Conservation (phyloP, 2,113 vertebrate species). For the Vidua macroura region DNA sequence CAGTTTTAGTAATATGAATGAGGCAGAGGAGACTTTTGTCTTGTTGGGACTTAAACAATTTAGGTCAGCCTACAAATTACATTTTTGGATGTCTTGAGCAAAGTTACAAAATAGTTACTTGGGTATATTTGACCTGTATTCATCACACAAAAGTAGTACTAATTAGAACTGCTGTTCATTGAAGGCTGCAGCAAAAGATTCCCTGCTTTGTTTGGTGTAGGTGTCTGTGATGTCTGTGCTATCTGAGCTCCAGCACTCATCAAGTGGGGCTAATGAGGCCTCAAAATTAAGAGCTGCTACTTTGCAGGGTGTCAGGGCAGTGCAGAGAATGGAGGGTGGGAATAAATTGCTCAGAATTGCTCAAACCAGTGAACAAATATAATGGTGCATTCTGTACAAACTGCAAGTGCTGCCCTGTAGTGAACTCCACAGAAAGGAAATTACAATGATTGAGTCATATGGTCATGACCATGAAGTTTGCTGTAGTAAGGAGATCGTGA, state of each 20-base stretch:
- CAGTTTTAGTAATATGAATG: not conserved
- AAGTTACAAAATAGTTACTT: not conserved
- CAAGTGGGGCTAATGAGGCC: not conserved
- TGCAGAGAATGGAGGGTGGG: not conserved
- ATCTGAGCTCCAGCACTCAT: not conserved
- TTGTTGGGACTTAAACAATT: not conserved
- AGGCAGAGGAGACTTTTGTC: not conserved
- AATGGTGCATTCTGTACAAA: not conserved
- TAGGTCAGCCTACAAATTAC: not conserved
- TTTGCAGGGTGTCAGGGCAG: not conserved
- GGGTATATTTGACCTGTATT: not conserved
- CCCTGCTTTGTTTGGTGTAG: not conserved
- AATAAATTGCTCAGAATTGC: conserved; percentile 15
- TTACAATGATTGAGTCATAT: not conserved
- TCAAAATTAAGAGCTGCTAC: conserved; percentile 4
- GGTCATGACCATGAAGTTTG: not conserved
- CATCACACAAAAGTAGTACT: not conserved
- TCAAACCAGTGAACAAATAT: conserved; percentile 9
- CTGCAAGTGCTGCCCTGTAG: not conserved
- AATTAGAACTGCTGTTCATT: not conserved
- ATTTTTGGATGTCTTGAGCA: not conserved
- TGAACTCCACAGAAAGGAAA: conserved; percentile 26
- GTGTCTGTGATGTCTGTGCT: not conserved
- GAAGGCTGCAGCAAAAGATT: not conserved
- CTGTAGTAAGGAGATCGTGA: not conserved